Evolutionary conservation across 2,888 invertebrate genomes (phyloP).

Genomic region (Ennomos quercinarius): DNA sequence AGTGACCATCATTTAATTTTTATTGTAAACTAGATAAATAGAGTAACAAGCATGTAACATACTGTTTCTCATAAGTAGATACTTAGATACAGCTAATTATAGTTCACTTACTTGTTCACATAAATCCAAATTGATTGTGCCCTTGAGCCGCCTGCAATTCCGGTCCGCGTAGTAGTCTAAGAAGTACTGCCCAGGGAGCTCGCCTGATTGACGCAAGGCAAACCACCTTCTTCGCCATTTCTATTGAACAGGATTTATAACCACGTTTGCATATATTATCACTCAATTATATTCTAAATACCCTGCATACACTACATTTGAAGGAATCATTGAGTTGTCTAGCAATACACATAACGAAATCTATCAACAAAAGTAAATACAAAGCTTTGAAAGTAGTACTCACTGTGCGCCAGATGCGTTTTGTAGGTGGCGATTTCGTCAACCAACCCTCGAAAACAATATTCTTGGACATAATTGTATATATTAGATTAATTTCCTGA

Average conservation of each 20-base stretch:
- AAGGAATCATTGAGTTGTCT: slow-evolving; percentile 31
- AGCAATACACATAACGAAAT: slow-evolving; percentile 48
- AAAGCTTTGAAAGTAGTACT: slow-evolving; percentile 75
- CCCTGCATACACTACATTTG: slow-evolving; percentile 5
- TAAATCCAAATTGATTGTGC: slow-evolving; percentile 96
- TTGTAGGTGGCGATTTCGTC: slow-evolving; percentile 97
- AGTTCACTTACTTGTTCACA: slow-evolving; percentile 93
- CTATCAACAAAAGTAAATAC: slow-evolving; percentile 67
- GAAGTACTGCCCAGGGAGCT: slow-evolving; percentile 96
- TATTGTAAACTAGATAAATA: no score
- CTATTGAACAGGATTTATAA: slow-evolving; percentile 78
- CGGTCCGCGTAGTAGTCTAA: slow-evolving; percentile 97
- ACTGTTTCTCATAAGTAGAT: no score
- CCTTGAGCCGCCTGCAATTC: slow-evolving; percentile 93
- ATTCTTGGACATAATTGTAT: slow-evolving; percentile 83
- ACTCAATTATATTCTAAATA: slow-evolving; percentile 6
- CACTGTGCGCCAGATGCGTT: slow-evolving; percentile 97
- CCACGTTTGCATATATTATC: slow-evolving; percentile 28
- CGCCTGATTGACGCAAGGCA: slow-evolving; percentile 94
- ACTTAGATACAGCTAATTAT: background rate
- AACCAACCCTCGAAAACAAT: slow-evolving; percentile 97
- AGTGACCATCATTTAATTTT: no score
- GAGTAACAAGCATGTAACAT: no score
- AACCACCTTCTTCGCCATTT: slow-evolving; percentile 98
- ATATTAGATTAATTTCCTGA: slow-evolving; percentile 40